Evolutionary conservation across 2,797 vertebrate species (phyloP).

Genomic region (Helicolenus hilgendorfi): DNA sequence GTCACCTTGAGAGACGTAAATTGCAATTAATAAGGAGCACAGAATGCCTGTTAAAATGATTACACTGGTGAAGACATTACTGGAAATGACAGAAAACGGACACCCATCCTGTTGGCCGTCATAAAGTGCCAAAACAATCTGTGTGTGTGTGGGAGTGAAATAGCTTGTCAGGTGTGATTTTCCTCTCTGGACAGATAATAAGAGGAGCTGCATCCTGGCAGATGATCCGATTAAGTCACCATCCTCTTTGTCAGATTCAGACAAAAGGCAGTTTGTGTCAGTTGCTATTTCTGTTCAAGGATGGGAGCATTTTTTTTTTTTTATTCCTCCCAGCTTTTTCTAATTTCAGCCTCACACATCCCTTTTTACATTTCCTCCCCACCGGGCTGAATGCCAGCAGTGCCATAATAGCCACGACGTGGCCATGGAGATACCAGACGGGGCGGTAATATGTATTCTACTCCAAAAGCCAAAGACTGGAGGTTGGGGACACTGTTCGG

Average conservation of each 20-base stretch:
- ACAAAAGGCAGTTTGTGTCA: slow-evolving; percentile 26
- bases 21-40: slow-evolving; percentile 13
- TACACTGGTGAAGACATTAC: neutral
- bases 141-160: neutral
- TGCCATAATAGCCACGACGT: slow-evolving; percentile 36
- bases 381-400: slow-evolving; percentile 25
- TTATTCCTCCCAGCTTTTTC: slow-evolving; percentile 12
- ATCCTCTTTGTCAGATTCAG: neutral
- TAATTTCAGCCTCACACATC: slow-evolving; percentile 47
- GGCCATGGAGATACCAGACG: slow-evolving; percentile 31
- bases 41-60: neutral
- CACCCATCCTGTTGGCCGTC: slow-evolving; percentile 6
- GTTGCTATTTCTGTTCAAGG: slow-evolving; percentile 51
- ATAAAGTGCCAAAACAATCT: slow-evolving; percentile 20
- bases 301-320: neutral
- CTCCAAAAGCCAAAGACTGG: slow-evolving; percentile 46
- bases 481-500: slow-evolving; percentile 54
- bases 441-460: slow-evolving; percentile 67
- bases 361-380: neutral
- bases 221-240: slow-evolving; percentile 17
- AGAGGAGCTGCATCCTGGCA: slow-evolving; percentile 16
- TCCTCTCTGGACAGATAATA: neutral
- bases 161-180: slow-evolving; percentile 23
- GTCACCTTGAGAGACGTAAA: slow-evolving; percentile 79
- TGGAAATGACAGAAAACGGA: slow-evolving; percentile 1